Base-by-base conservation (phyloP, 2,888 invertebrate genomes). In the Julus scandinavius region DNA sequence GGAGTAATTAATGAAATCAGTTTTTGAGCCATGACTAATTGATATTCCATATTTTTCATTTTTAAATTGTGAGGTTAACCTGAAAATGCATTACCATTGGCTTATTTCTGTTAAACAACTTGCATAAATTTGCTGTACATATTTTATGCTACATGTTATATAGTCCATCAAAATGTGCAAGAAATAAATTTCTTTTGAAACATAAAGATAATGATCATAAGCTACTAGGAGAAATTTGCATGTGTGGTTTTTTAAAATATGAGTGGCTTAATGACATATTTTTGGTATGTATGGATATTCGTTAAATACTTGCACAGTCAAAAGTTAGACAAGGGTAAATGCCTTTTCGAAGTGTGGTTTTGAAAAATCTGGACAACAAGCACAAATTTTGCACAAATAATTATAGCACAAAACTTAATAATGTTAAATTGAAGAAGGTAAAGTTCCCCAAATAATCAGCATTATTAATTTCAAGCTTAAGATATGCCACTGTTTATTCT, bases 371-470 rank as follows among this genome's bases (percentile, higher is more conserved):
- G 49, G 38, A 80, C 38, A 38, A 72, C 29, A 29, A 80, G 80
- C 80, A 80, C 80, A 85, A 85, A 11, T 49, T 50, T 85, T 85
- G 85, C 85, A 85, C 85, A 85, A 85, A 49, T 45, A 49, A 45
- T 85, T 20, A 85, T 45, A 85, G 85, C 85, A 85, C 85, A 85
- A 85, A 85, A 5, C 49, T 54, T 17, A 6, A 29, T 85, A 17
- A 45, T 38, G n/a, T 49, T 45, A 45, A 49, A 49, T 85, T 45
- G 45, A 15, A 85, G n/a, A 85, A 85, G 9, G 50, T 80, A 15
- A 38, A 40, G 29, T 38, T 38, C 80, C 80, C 38, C 17, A 85
- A 17, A 13, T 85, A 13, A 45, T 85, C 38, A 80, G 63, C 80
- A 80, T 80, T 45, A 49, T 85, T 45, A 49, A 29, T 85, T 85